Evolutionary conservation across 2,797 vertebrate genomes (phyloP), one percentile per base, ranked within the genome.

Genomic region (Hephaestus fuliginosus): DNA sequence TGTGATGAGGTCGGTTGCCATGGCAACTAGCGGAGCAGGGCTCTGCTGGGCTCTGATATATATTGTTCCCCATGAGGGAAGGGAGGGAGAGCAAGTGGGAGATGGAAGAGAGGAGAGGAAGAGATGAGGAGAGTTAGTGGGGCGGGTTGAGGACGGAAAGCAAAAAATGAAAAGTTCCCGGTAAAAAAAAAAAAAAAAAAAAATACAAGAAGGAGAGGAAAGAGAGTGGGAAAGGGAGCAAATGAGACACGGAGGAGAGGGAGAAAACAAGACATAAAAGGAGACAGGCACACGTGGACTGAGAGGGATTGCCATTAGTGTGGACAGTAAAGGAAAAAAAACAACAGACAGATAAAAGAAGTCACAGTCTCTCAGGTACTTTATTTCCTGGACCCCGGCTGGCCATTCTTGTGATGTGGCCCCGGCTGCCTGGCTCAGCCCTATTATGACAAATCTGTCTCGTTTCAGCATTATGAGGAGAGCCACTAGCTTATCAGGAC

Each of bases 1-100:
- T 82, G 88, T 90, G 92, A 93, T 92, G 93, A 94, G 92, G 92
- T 72, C 12, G 67, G 94, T 95, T 95, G 86, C 94, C 86, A 78
- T 95, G 91, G 94, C 88, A 95, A 95, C 94, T 86, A 91, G 83
- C 41, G 70, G 93, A 94, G 91, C 81, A 90, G 81, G 77, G 88
- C 90, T 89, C 83, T 86, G 74, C 83, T 72, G 82, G 91, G 74
- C 89, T 89, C 87, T 92, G 91, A 91, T 93, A 92, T 92, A 94
- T 91, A 92, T 92, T 92, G 90, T 93, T 92, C 91, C 92, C 90
- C 84, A 63, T 82, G 86, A 89, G 89, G 80, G 84, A 70, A 61
- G 39, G 39, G 84, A 85, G 76, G 73, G 83, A 87, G 76, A 86
- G 88, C 53, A 13, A 82, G 80, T 20, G 68, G 71, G 83, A 87